These are phyloP conservation scores for Hydrotaea diabolus DNA, from an alignment of 2,888 invertebrate species.

Conservation along the genomic window DNA sequence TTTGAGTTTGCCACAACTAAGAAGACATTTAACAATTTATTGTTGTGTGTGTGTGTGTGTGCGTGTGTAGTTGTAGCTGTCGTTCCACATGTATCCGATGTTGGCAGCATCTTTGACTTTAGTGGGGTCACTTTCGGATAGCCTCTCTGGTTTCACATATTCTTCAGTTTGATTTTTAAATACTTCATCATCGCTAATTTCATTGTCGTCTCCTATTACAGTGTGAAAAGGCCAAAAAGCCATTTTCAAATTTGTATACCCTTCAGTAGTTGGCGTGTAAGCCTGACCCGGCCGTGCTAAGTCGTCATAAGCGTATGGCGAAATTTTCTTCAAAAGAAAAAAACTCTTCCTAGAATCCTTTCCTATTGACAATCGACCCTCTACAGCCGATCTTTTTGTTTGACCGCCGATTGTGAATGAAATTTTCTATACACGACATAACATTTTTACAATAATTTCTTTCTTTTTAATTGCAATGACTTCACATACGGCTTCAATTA, in stretches of 20 bases:
- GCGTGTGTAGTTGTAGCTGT: neutral
- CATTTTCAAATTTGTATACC: neutral
- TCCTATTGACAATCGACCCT: too few species aligned
- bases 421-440: too few species aligned
- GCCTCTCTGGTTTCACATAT: neutral
- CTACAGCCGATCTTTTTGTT: too few species aligned
- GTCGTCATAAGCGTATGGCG: neutral
- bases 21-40: constrained; percentile 36
- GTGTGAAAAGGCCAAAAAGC: neutral
- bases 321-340: neutral
- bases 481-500: too few species aligned
- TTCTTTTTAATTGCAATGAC: too few species aligned
- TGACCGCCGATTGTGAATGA: too few species aligned
- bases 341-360: too few species aligned
- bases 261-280: neutral
- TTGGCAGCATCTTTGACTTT: neutral
- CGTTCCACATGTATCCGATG: constrained; percentile 20
- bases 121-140: neutral
- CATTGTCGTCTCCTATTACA: constrained; percentile 1
- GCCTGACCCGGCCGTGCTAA: neutral
- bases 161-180: neutral
- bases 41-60: too few species aligned
- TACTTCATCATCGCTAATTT: neutral
- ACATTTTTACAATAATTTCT: too few species aligned
- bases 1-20: neutral